Evolutionary conservation across 2,113 vertebrate species (phyloP).

Genomic region (Brachionichthys hirsutus): DNA sequence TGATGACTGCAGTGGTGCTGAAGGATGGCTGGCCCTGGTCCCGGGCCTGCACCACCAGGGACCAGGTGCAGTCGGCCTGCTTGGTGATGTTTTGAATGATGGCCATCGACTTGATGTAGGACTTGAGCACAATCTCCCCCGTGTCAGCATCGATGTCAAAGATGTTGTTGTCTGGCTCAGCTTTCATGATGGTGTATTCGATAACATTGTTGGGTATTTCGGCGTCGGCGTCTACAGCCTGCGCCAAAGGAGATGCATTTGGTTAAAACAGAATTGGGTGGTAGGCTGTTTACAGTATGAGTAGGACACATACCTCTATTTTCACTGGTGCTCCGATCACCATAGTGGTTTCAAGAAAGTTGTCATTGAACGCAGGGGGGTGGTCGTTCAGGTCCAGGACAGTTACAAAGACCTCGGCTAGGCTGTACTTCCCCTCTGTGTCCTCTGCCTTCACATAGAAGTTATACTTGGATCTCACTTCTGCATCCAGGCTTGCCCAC

Average conservation of each 20-base stretch:
- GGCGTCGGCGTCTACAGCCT: conserved; percentile 94
- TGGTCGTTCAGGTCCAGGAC: conserved; percentile 94
- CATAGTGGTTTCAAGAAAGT: conserved; percentile 92
- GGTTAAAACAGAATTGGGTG: not conserved
- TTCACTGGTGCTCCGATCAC: conserved; percentile 89
- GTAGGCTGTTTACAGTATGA: no score
- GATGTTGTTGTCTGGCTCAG: conserved; percentile 90
- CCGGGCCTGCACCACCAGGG: conserved; percentile 91
- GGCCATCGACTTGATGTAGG: conserved; percentile 91
- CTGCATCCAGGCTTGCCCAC: conserved; percentile 92
- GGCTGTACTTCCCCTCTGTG: conserved; percentile 87
- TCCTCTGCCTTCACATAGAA: conserved; percentile 97
- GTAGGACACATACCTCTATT: conserved; percentile 83
- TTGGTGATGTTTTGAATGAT: conserved; percentile 92
- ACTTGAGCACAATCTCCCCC: conserved; percentile 92
- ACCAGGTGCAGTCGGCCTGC: conserved; percentile 87
- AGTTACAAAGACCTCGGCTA: conserved; percentile 92
- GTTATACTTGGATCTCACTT: conserved; percentile 88
- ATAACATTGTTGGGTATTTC: conserved; percentile 97
- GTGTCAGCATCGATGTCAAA: conserved; percentile 91
- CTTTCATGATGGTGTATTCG: conserved; percentile 94
- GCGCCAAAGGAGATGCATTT: not conserved
- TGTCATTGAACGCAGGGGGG: conserved; percentile 88
- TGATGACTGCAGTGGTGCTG: conserved; percentile 92
- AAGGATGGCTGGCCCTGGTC: conserved; percentile 93